Percentiles rank a stretch among this genome's conserved stretches.
phyloP scores from a whole-genome alignment of 2,113 vertebrate genomes.

The Pseudopodoces humilis region DNA sequence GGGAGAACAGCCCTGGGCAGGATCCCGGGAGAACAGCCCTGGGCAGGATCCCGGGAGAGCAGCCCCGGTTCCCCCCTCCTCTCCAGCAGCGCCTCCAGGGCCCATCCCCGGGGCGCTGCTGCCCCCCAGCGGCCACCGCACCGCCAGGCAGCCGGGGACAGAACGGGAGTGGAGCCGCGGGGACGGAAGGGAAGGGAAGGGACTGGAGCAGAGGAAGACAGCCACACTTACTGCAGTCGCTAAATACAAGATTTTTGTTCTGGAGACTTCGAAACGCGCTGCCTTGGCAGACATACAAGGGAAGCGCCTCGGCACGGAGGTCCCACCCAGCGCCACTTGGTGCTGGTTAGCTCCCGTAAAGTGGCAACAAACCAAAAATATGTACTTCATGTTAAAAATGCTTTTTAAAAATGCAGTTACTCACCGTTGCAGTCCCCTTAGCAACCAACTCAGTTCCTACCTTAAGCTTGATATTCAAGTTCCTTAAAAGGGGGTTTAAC shows the following conservation, averaged over 20 bases:
- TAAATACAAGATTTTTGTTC: not conserved
- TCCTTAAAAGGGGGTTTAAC: not conserved
- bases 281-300: too few species aligned
- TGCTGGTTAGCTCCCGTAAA: not conserved
- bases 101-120: not conserved
- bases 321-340: accelerated
- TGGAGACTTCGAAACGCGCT: too few species aligned
- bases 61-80: too few species aligned
- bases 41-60: too few species aligned
- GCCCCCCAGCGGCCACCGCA: not conserved
- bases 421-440: not conserved
- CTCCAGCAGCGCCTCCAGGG: not conserved
- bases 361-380: not conserved
- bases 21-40: too few species aligned
- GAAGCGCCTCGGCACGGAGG: not conserved
- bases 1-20: too few species aligned
- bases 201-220: not conserved
- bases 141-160: not conserved
- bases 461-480: not conserved
- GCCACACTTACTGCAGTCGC: accelerated
- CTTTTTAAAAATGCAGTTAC: not conserved
- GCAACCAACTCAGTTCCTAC: not conserved
- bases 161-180: not conserved
- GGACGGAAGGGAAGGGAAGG: too few species aligned
- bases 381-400: not conserved